Conservation (phyloP, 2,113 vertebrate species). For the Macrotus californicus region DNA sequence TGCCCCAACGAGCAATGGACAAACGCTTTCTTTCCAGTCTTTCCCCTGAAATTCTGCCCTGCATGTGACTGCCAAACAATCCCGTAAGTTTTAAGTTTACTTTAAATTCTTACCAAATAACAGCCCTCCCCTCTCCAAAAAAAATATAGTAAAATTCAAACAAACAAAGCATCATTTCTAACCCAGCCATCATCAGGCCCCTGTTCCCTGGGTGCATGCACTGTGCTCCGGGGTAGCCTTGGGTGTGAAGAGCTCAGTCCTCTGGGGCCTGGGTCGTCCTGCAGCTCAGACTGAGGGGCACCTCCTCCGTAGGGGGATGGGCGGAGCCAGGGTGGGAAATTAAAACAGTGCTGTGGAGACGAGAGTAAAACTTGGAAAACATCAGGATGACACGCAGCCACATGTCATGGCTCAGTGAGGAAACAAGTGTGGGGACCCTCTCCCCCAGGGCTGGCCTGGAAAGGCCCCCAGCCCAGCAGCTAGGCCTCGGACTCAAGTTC, state of each 20-base stretch:
- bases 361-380: neutral
- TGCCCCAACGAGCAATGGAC: neutral
- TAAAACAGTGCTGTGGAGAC: neutral
- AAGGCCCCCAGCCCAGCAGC: rapidly evolving
- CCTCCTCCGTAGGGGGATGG: neutral
- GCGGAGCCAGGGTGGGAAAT: neutral
- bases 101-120: conserved; percentile 5
- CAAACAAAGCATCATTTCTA: neutral
- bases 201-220: neutral
- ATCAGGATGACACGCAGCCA: neutral
- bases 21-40: neutral
- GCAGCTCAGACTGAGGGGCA: no score
- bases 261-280: neutral
- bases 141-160: neutral
- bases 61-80: neutral
- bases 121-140: neutral
- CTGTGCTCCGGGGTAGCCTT: neutral
- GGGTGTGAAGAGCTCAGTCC: neutral
- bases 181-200: neutral
- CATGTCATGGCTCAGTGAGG: neutral
- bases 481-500: neutral
- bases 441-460: neutral
- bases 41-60: neutral
- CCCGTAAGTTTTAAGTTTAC: neutral
- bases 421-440: neutral